These are phyloP conservation scores for Lordiphosa clarofinis DNA, from an alignment of 1,140 invertebrate genomes.

Conservation along the genomic window DNA sequence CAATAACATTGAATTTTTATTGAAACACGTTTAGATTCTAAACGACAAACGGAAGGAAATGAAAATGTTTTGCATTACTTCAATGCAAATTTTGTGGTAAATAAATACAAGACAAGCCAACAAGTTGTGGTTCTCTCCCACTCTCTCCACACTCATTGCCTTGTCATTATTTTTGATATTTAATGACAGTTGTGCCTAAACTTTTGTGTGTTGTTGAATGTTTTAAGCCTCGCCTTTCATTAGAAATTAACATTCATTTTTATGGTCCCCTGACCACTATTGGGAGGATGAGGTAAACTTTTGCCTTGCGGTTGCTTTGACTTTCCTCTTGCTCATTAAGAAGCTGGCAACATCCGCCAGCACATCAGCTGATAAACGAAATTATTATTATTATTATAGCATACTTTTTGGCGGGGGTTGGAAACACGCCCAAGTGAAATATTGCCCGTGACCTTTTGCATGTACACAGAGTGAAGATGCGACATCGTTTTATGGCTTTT, in stretches of 20 bases:
- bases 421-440: slow-evolving; percentile 31
- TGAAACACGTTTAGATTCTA: slow-evolving; percentile 30
- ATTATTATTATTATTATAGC: slow-evolving; percentile 43
- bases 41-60: slow-evolving; percentile 4
- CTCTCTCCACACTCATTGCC: neutral
- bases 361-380: slow-evolving; percentile 31
- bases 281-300: slow-evolving; percentile 6
- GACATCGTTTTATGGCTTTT: slow-evolving; percentile 31
- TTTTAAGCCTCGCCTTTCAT: slow-evolving; percentile 30
- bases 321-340: slow-evolving; percentile 23
- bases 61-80: slow-evolving; percentile 20
- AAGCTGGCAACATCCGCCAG: neutral
- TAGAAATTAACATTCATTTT: slow-evolving; percentile 50
- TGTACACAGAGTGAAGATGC: neutral
- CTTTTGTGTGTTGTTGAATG: slow-evolving; percentile 9
- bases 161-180: slow-evolving; percentile 28
- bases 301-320: slow-evolving; percentile 23
- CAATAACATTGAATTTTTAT: slow-evolving; percentile 62
- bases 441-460: slow-evolving; percentile 29
- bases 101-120: slow-evolving; percentile 16
- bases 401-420: slow-evolving; percentile 18
- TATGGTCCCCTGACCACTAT: slow-evolving; percentile 15
- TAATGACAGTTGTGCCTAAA: slow-evolving; percentile 40
- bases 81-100: slow-evolving; percentile 19
- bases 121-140: neutral